A percentile compares a stretch with the other conserved stretches of the same genome.
Evolutionary conservation across 2,797 vertebrate species (phyloP).

Genomic region (Poeciliopsis infans): DNA sequence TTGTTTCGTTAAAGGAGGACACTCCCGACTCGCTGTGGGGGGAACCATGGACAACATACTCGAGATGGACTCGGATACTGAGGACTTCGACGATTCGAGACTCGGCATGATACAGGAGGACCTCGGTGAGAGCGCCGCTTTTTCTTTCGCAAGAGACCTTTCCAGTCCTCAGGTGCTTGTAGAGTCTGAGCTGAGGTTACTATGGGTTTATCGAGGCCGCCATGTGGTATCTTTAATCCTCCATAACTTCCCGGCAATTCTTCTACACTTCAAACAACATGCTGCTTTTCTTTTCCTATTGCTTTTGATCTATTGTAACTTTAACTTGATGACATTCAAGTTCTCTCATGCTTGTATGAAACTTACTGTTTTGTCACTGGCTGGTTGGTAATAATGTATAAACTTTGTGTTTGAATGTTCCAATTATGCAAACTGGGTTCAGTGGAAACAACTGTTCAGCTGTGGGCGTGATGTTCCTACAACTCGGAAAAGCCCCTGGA

Average conservation of each 20-base stretch:
- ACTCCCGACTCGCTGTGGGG: neutral
- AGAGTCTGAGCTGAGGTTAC: neutral
- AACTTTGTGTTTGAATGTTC: neutral
- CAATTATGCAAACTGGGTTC: neutral
- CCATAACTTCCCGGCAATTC: neutral
- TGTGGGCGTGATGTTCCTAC: constrained; percentile 8
- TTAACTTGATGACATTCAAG: neutral
- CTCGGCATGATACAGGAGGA: constrained; percentile 63
- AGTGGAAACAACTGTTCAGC: neutral
- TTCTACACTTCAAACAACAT: neutral
- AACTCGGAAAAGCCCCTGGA: neutral
- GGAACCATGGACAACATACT: constrained; percentile 58
- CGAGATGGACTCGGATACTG: constrained; percentile 70
- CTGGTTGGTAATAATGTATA: no score
- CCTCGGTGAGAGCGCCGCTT: constrained; percentile 57
- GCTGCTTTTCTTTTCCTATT: neutral
- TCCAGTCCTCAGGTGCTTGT: neutral
- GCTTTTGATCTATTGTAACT: neutral
- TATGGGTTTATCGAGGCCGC: neutral
- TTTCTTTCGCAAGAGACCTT: neutral
- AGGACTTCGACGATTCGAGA: constrained; percentile 43
- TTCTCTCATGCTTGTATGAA: no score
- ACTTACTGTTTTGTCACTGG: neutral
- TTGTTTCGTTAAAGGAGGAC: neutral
- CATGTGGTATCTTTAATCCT: neutral